Evolutionary conservation across 2,888 invertebrate genomes (phyloP), one percentile per base, ranked within the genome.

Genomic region (Apodemia hepburni): DNA sequence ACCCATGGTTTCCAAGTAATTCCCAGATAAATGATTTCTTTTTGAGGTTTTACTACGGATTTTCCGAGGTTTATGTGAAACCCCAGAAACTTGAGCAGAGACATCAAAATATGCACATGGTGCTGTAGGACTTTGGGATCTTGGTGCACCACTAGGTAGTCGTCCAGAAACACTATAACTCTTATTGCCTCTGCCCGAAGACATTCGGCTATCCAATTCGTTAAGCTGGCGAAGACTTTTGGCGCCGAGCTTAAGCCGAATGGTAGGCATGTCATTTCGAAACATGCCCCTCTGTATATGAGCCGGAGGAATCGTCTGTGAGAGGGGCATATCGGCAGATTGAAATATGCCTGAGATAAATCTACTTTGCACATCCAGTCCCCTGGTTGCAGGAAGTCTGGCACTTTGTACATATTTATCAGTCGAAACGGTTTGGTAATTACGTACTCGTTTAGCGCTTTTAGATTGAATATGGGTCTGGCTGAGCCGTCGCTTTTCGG

Each of bases 401-500:
- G 72, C 6, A 72, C 61, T 0, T 66, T 65, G 29, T 33, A 33
- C 33, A 33, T 8, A 9, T 33, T 33, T 33, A 33, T 33, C 9
- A 33, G 7, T 9, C 33, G 33, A 33, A 33, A 33, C 33, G 33
- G 33, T 33, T 9, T 33, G 1, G 33, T 33, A 9, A 33, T 33
- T 9, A 33, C 33, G 3, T 33, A 33, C 33, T 33, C 33, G 33
- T 33, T 33, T 33, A 33, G 33, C 33, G 61, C 54, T 63, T 66
- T 70, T 9, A 73, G 61, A 59, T 71, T 71, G 71, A 72, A 73
- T 22, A 74, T 33, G 33, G 33, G 33, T 33, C 33, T 33, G 33
- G 33, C 33, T 33, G 33, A 33, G 33, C 33, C 33, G 9, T 33
- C 33, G 9, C 33, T 33, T 33, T 33, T 33, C 9, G 33, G 9